Conservation (phyloP, 2,888 invertebrate genomes). For the Ephialtes manifestator region DNA sequence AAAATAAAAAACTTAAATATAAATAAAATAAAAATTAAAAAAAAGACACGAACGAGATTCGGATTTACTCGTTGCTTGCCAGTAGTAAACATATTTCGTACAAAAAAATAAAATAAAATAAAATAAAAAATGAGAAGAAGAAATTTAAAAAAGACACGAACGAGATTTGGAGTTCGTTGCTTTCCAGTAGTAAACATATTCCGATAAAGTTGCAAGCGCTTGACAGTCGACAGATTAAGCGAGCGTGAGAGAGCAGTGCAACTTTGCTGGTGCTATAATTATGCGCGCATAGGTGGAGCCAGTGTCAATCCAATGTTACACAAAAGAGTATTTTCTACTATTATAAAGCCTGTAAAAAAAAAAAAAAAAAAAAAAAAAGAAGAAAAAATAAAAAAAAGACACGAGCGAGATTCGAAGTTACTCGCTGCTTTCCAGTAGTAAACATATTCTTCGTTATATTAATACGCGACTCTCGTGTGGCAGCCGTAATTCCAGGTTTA, state of each 20-base stretch:
- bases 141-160: constrained; percentile 7
- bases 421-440: constrained; percentile 11
- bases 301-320: constrained; percentile 22
- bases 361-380: constrained; percentile 15
- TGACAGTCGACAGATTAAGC: constrained; percentile 56
- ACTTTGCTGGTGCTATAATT: constrained; percentile 26
- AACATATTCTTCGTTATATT: constrained; percentile 41
- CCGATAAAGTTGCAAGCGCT: constrained; percentile 34
- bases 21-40: too few species aligned
- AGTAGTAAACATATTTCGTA: too few species aligned
- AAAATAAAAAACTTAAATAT: too few species aligned
- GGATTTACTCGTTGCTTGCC: too few species aligned
- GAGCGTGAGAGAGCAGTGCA: neutral
- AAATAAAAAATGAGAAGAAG: constrained; percentile 1
- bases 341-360: too few species aligned
- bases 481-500: constrained; percentile 44
- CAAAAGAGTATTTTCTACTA: neutral
- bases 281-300: constrained; percentile 6
- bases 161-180: constrained; percentile 18
- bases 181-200: constrained; percentile 28
- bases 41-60: too few species aligned
- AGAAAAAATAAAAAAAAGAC: constrained; percentile 6
- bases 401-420: constrained; percentile 16
- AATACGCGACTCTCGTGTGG: neutral
- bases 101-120: too few species aligned